Evolutionary conservation across 2,888 invertebrate genomes (phyloP).

Genomic region (Andricus quercusramuli): DNA sequence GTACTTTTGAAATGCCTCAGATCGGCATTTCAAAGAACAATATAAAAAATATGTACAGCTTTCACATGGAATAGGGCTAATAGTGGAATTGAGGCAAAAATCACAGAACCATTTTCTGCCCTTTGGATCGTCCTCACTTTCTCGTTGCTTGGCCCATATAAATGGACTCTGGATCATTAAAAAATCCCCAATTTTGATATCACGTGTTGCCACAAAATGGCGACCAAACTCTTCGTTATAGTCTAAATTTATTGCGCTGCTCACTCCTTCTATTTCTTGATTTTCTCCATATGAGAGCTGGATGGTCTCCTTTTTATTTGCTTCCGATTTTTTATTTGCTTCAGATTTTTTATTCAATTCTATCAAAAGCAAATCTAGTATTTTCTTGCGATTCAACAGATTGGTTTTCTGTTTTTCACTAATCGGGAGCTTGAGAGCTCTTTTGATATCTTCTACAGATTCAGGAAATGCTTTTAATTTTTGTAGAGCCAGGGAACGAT

Average conservation of each 20-base stretch:
- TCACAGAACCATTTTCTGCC: neutral
- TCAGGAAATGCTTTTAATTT: neutral
- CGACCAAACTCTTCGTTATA: neutral
- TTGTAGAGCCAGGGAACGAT: neutral
- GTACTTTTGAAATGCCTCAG: neutral
- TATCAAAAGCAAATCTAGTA: no score
- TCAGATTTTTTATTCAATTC: no score
- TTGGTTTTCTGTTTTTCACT: neutral
- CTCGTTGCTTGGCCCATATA: no score
- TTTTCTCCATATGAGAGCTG: slow-evolving; percentile 10
- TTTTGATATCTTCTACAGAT: neutral
- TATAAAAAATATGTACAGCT: neutral
- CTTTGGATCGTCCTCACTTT: no score
- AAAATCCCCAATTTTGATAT: neutral
- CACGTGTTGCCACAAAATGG: neutral
- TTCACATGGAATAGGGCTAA: neutral
- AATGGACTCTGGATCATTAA: neutral
- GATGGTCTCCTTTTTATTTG: no score
- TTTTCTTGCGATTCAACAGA: no score
- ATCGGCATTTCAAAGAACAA: neutral
- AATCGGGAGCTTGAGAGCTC: neutral
- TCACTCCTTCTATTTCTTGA: neutral
- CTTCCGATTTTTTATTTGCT: no score
- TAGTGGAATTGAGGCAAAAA: neutral
- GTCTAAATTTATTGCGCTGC: neutral